Conservation (phyloP, 2,888 invertebrate genomes). For the Drosophila histrio region DNA sequence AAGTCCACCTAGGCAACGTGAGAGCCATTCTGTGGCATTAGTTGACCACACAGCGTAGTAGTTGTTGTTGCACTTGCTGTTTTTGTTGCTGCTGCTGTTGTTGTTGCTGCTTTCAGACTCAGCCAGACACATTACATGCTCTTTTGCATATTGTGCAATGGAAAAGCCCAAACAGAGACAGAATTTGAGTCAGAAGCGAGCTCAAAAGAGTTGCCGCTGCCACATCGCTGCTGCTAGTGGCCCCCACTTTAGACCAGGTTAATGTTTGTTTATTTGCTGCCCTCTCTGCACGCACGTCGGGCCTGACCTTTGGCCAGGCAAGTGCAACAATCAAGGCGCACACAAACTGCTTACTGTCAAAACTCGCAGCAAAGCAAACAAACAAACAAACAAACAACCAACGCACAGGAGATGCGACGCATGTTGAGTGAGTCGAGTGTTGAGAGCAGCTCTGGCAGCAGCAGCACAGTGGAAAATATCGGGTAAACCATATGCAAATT, state of each 20-base stretch:
- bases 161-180: slow-evolving; percentile 35
- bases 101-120: slow-evolving; percentile 31
- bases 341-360: slow-evolving; percentile 77
- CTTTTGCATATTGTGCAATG: slow-evolving; percentile 73
- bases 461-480: slow-evolving; percentile 32
- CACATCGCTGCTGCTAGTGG: not conserved
- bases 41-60: slow-evolving; percentile 58
- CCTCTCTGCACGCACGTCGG: slow-evolving; percentile 39
- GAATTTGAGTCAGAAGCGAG: slow-evolving; percentile 25
- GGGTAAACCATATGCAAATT: not conserved
- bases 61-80: slow-evolving; percentile 40
- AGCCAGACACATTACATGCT: slow-evolving; percentile 68
- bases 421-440: slow-evolving; percentile 25
- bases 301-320: slow-evolving; percentile 65
- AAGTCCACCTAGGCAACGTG: slow-evolving; percentile 61
- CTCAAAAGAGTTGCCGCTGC: slow-evolving; percentile 58
- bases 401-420: slow-evolving; percentile 33
- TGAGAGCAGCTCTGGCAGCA: not conserved
- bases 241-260: slow-evolving; percentile 50
- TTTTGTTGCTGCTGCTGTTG: slow-evolving; percentile 10
- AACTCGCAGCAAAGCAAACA: slow-evolving; percentile 65
- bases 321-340: slow-evolving; percentile 79
- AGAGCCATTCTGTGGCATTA: slow-evolving; percentile 71
- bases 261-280: slow-evolving; percentile 73
- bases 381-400: slow-evolving; percentile 56